phyloP scores from a whole-genome alignment of 2,888 invertebrate species.

The Andrena bicolor region DNA sequence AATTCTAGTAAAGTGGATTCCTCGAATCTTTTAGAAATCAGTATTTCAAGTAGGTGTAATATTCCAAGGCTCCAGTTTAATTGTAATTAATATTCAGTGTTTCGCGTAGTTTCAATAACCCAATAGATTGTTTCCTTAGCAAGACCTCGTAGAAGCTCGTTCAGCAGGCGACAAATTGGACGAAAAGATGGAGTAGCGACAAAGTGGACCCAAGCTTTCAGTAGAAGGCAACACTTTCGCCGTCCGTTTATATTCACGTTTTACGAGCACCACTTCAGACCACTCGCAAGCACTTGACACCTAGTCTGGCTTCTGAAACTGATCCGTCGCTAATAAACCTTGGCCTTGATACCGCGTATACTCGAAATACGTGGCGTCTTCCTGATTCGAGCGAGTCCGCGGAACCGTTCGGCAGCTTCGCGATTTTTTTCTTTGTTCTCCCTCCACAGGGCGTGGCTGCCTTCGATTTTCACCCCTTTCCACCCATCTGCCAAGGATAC shows the following conservation, averaged over 20 bases:
- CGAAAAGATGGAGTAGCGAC: neutral
- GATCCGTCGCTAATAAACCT: conserved; percentile 58
- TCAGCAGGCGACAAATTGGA: conserved; percentile 7
- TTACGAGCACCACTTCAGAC: conserved; percentile 55
- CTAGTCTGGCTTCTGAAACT: conserved; percentile 54
- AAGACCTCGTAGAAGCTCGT: neutral
- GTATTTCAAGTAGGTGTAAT: no score
- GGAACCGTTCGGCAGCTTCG: conserved; percentile 34
- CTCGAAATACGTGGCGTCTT: conserved; percentile 29
- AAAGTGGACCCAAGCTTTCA: conserved; percentile 21
- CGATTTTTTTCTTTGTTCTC: conserved; percentile 63
- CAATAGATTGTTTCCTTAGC: neutral
- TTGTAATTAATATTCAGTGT: no score
- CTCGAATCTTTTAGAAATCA: no score
- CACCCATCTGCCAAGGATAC: conserved; percentile 49
- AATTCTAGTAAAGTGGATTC: no score
- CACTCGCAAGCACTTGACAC: conserved; percentile 58
- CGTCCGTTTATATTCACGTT: conserved; percentile 61
- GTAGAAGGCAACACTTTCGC: conserved; percentile 52
- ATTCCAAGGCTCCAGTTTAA: no score
- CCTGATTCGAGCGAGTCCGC: conserved; percentile 35
- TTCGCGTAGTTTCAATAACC: neutral
- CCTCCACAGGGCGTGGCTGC: conserved; percentile 60
- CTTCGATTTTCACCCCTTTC: conserved; percentile 68
- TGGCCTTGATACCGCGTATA: conserved; percentile 39